Percentiles rank a stretch among this genome's conserved stretches.
Evolutionary conservation across 2,888 invertebrate species (phyloP).

Genomic region (Stenurella melanura): DNA sequence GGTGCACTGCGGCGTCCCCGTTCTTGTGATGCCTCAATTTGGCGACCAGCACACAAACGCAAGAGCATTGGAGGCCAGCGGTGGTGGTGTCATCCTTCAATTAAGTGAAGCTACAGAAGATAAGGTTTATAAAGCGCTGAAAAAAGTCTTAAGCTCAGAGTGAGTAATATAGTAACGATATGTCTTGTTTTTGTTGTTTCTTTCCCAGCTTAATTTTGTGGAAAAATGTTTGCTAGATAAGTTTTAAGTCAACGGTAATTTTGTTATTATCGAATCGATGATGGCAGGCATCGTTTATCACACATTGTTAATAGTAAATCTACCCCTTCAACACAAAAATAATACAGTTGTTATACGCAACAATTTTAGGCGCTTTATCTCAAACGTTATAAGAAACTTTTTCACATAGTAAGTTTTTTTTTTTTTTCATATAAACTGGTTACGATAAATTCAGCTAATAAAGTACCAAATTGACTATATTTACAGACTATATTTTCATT

Average conservation of each 20-base stretch:
- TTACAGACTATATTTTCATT: too few species aligned
- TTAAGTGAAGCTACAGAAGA: conserved; percentile 77
- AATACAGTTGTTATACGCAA: too few species aligned
- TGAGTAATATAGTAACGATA: conserved; percentile 68
- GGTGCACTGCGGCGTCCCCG: conserved; percentile 80
- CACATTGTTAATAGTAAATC: not conserved
- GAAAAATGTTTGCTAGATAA: conserved; percentile 38
- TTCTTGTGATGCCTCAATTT: conserved; percentile 81
- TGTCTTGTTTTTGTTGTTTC: conserved; percentile 39
- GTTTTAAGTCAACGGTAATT: conserved; percentile 19
- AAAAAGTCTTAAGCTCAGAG: conserved; percentile 77
- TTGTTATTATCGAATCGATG: not conserved
- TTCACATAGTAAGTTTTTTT: too few species aligned
- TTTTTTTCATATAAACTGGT: too few species aligned
- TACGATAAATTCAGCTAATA: too few species aligned
- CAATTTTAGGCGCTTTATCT: too few species aligned
- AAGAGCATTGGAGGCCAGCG: conserved; percentile 77
- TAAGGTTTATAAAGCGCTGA: conserved; percentile 75
- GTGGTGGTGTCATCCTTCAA: conserved; percentile 77
- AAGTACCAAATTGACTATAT: too few species aligned
- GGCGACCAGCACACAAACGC: conserved; percentile 84
- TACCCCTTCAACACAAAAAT: not conserved
- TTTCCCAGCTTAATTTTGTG: conserved; percentile 32
- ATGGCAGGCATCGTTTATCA: not conserved
- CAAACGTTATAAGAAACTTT: too few species aligned